phyloP scores from a whole-genome alignment of 2,888 invertebrate species.

The Mycalesis mineus region DNA sequence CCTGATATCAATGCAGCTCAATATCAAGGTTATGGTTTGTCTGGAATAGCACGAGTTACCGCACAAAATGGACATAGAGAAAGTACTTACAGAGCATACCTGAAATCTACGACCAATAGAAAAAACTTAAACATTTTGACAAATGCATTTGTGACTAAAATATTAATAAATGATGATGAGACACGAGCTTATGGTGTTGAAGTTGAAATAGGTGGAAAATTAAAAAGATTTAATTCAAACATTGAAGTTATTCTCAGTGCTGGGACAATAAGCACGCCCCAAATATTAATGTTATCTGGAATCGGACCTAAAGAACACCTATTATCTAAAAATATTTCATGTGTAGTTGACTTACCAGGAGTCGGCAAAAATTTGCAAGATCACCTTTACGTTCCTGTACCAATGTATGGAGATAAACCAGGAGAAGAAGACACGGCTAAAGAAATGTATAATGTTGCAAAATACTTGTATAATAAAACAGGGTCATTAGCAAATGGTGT shows the following conservation, averaged over 20 bases:
- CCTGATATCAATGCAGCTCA: constrained; percentile 58
- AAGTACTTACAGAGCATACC: constrained; percentile 70
- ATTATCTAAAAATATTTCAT: constrained; percentile 46
- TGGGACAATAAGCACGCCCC: constrained; percentile 69
- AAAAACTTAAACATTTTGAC: constrained; percentile 59
- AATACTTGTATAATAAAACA: constrained; percentile 69
- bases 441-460: constrained; percentile 46
- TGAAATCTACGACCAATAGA: constrained; percentile 43
- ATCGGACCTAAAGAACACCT: constrained; percentile 64
- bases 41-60: constrained; percentile 64
- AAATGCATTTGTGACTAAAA: constrained; percentile 63
- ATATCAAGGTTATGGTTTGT: constrained; percentile 49
- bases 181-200: constrained; percentile 56
- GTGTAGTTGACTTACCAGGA: constrained; percentile 50
- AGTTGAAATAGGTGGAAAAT: constrained; percentile 38
- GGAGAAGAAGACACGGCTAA: constrained; percentile 36
- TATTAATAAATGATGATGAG: constrained; percentile 50
- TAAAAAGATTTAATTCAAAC: constrained; percentile 36
- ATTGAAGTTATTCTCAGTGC: constrained; percentile 71
- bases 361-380: constrained; percentile 77
- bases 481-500: constrained; percentile 69
- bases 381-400: constrained; percentile 60
- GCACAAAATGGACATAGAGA: constrained; percentile 64
- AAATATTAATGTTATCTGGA: constrained; percentile 73
- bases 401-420: constrained; percentile 48